These are phyloP conservation scores for Dasypolia templi DNA, from an alignment of 2,888 invertebrate species.

Conservation along the genomic window DNA sequence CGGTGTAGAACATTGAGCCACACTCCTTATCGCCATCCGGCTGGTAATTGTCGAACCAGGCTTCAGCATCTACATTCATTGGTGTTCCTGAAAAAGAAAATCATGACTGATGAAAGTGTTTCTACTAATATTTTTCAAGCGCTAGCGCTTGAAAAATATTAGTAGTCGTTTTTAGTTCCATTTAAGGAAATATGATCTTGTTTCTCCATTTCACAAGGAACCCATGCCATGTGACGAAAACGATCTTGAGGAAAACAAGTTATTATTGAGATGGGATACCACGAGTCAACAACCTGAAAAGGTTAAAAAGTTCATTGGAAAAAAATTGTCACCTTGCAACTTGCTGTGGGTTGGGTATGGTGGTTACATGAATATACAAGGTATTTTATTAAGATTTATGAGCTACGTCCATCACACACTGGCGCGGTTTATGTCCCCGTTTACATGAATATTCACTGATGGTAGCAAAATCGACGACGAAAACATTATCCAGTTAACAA, in stretches of 20 bases:
- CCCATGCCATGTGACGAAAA: neutral
- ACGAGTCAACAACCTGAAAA: slow-evolving; percentile 49
- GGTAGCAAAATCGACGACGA: neutral
- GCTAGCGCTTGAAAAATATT: neutral
- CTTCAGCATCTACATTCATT: slow-evolving; percentile 68
- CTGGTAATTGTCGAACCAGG: slow-evolving; percentile 74
- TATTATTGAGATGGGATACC: slow-evolving; percentile 52
- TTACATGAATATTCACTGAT: neutral
- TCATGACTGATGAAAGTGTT: too few species aligned
- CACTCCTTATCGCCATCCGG: slow-evolving; percentile 71
- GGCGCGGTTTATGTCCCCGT: too few species aligned
- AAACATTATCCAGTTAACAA: too few species aligned
- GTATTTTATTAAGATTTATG: neutral
- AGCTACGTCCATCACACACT: neutral
- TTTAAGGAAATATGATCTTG: neutral
- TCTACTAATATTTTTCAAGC: too few species aligned
- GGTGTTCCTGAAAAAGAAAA: slow-evolving; percentile 14
- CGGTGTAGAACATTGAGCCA: slow-evolving; percentile 81
- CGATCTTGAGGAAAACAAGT: slow-evolving; percentile 41
- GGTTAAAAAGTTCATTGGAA: slow-evolving; percentile 31
- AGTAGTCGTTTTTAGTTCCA: neutral
- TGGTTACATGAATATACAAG: neutral
- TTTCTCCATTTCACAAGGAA: neutral
- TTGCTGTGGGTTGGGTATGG: slow-evolving; percentile 2
- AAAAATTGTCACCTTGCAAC: slow-evolving; percentile 31